phyloP scores from a whole-genome alignment of 2,797 vertebrate genomes.

The Eulemur albifrons region DNA sequence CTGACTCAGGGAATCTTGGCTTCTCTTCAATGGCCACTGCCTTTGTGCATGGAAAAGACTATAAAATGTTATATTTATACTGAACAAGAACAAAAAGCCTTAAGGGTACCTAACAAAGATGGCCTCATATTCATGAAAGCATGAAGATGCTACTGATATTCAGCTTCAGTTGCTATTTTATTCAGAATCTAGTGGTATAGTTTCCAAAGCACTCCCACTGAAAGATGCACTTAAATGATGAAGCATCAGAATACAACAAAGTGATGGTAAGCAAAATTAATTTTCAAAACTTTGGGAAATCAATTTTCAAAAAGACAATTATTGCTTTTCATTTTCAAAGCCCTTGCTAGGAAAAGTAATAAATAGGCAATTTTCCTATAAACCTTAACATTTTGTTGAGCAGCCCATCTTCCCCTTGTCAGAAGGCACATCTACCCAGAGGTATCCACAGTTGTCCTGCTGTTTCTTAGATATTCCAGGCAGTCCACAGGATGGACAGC shows the following conservation, averaged over 20 bases:
- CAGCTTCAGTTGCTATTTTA: conserved; percentile 23
- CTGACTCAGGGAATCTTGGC: background rate
- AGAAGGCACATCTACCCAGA: background rate
- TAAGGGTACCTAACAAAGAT: background rate
- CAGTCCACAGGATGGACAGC: background rate
- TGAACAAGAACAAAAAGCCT: conserved; percentile 15
- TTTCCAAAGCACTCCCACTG: conserved; percentile 18
- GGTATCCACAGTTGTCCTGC: background rate
- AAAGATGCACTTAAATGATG: background rate
- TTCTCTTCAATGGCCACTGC: background rate
- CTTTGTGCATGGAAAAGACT: background rate
- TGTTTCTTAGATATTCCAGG: conserved; percentile 25
- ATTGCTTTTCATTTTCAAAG: conserved; percentile 27
- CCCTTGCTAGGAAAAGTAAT: background rate
- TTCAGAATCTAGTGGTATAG: background rate
- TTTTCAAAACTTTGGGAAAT: conserved; percentile 33
- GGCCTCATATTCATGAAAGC: background rate
- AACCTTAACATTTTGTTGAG: conserved; percentile 3
- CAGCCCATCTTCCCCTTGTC: background rate
- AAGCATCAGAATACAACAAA: conserved; percentile 10
- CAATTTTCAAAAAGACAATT: background rate
- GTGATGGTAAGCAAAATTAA: conserved; percentile 13
- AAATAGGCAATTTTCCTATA: background rate
- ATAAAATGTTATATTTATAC: background rate
- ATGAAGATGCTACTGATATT: background rate